Evolutionary conservation across 2,888 invertebrate genomes (phyloP).

Genomic region (Reticulitermes lucifugus): DNA sequence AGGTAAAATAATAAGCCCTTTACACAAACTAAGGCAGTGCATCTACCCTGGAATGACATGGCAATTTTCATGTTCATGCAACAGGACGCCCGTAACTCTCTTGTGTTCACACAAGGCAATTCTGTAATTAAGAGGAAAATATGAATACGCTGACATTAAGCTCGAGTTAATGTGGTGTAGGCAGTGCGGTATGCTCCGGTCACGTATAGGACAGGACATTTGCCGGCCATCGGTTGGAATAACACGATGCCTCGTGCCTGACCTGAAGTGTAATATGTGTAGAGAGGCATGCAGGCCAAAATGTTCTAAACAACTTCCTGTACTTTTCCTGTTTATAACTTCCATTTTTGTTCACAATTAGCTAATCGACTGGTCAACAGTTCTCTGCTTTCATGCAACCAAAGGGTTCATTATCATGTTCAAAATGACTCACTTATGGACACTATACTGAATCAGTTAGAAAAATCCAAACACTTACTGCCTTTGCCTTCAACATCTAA

Average conservation of each 20-base stretch:
- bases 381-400: not conserved
- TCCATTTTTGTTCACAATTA: not conserved
- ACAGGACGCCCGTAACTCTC: too few species aligned
- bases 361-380: not conserved
- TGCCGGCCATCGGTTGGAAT: conserved; percentile 1
- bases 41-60: too few species aligned
- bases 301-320: not conserved
- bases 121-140: not conserved
- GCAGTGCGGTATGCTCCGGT: not conserved
- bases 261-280: conserved; percentile 7
- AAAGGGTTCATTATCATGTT: not conserved
- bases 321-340: not conserved
- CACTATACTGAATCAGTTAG: not conserved
- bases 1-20: too few species aligned
- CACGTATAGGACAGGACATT: conserved; percentile 1
- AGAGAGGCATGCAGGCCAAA: not conserved
- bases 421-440: not conserved
- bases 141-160: not conserved
- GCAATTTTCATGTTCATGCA: too few species aligned
- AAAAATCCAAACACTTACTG: not conserved
- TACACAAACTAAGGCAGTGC: too few species aligned
- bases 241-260: conserved; percentile 4
- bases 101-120: not conserved
- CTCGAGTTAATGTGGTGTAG: not conserved
- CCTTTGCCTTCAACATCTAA: not conserved